A percentile compares a stretch with the other conserved stretches of the same genome.
Conservation (phyloP, 30 jellyfish, hydroid and myxozoan species). For the Sanderia malayensis region DNA sequence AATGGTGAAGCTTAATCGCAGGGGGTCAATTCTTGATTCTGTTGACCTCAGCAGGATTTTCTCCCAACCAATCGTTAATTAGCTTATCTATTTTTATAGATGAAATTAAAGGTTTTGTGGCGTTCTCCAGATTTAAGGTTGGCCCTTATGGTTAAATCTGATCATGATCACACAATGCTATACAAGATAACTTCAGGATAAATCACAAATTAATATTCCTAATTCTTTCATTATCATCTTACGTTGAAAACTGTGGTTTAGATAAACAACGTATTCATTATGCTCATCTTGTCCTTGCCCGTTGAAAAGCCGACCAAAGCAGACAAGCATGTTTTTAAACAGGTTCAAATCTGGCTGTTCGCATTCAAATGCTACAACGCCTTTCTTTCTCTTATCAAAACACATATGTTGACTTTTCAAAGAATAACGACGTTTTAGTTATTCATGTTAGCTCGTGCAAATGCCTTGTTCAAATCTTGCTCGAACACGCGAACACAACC, state of each 20-base stretch:
- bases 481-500: no score
- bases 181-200: not conserved
- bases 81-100: not conserved
- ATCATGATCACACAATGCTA: not conserved
- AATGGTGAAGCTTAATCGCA: not conserved
- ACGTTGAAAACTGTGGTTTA: constrained; percentile 1
- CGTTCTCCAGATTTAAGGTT: not conserved
- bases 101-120: not conserved
- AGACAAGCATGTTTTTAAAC: no score
- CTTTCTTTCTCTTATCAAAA: no score
- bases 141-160: not conserved
- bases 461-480: no score
- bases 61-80: not conserved
- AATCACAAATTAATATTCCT: constrained; percentile 3
- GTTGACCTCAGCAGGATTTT: constrained; percentile 31
- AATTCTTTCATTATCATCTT: not conserved
- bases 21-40: constrained; percentile 59
- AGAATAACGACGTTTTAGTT: no score
- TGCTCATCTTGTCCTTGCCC: no score
- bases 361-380: no score
- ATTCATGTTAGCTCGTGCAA: no score
- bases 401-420: no score
- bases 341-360: no score
- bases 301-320: no score
- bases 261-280: not conserved